Conservation (phyloP, 1,140 invertebrate genomes). For the Drosophila repletoides region DNA sequence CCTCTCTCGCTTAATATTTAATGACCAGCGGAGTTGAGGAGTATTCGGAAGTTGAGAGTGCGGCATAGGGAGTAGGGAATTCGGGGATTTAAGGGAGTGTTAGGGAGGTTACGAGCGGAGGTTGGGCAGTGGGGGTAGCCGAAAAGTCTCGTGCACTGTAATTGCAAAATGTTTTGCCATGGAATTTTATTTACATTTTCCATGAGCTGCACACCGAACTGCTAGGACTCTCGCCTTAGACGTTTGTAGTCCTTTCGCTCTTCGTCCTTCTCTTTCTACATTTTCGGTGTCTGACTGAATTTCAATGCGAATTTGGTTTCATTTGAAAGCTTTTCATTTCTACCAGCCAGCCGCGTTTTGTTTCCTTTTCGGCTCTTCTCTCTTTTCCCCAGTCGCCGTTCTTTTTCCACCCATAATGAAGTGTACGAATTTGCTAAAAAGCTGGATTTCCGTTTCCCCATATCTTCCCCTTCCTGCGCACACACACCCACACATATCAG, state of each 20-base stretch:
- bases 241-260: not conserved
- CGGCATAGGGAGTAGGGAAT: not conserved
- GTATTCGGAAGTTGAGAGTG: not conserved
- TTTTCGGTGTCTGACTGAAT: slow-evolving; percentile 20
- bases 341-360: slow-evolving; percentile 36
- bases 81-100: too few species aligned
- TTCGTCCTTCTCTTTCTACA: not conserved
- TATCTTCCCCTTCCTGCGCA: slow-evolving; percentile 30
- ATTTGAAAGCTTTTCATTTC: slow-evolving; percentile 59
- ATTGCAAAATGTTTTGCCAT: slow-evolving; percentile 64
- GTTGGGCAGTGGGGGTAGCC: not conserved
- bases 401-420: slow-evolving; percentile 24
- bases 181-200: slow-evolving; percentile 71
- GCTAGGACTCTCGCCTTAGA: slow-evolving; percentile 21
- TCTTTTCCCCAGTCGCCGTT: not conserved
- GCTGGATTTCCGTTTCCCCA: slow-evolving; percentile 50
- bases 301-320: slow-evolving; percentile 61
- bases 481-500: not conserved
- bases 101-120: too few species aligned
- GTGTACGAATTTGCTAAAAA: slow-evolving; percentile 56
- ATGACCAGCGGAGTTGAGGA: slow-evolving; percentile 51
- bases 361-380: slow-evolving; percentile 15
- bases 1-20: slow-evolving; percentile 58
- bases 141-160: slow-evolving; percentile 43
- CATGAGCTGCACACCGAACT: slow-evolving; percentile 51